Evolutionary conservation across 2,888 invertebrate species (phyloP).

Genomic region (Idaea dimidiata): DNA sequence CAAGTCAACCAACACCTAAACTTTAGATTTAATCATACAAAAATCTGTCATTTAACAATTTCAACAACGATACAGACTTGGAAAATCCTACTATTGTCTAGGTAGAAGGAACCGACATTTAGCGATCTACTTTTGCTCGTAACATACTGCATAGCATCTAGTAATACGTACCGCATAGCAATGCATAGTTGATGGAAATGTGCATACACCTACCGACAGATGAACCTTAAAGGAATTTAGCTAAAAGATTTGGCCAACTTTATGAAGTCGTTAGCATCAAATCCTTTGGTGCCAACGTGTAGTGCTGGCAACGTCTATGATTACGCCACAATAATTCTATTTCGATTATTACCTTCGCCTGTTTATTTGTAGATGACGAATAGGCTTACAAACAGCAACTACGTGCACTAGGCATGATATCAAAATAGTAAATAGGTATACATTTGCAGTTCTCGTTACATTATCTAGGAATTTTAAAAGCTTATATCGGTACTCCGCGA

Average conservation of each 20-base stretch:
- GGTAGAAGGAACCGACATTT: no score
- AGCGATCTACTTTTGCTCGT: no score
- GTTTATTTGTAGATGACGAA: conserved; percentile 78
- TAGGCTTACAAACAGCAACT: conserved; percentile 54
- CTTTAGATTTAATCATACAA: no score
- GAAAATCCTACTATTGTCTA: no score
- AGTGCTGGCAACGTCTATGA: conserved; percentile 62
- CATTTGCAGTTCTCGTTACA: conserved; percentile 58
- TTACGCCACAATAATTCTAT: conserved; percentile 78
- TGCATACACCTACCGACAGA: no score
- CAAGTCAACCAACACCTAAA: no score
- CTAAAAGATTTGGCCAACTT: conserved; percentile 12
- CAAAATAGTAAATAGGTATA: conserved; percentile 40
- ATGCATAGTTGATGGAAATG: no score
- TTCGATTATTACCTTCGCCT: conserved; percentile 79
- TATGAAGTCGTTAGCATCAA: conserved; percentile 39
- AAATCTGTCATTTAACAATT: no score
- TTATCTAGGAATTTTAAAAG: conserved; percentile 79
- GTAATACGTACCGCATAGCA: no score
- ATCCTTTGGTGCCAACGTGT: conserved; percentile 57
- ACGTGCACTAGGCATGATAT: conserved; percentile 43
- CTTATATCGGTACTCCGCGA: conserved; percentile 48
- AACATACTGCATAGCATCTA: no score
- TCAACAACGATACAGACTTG: no score
- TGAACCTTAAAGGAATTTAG: background rate